Evolutionary conservation across 2,888 invertebrate species (phyloP).

Genomic region (Rhingia campestris): DNA sequence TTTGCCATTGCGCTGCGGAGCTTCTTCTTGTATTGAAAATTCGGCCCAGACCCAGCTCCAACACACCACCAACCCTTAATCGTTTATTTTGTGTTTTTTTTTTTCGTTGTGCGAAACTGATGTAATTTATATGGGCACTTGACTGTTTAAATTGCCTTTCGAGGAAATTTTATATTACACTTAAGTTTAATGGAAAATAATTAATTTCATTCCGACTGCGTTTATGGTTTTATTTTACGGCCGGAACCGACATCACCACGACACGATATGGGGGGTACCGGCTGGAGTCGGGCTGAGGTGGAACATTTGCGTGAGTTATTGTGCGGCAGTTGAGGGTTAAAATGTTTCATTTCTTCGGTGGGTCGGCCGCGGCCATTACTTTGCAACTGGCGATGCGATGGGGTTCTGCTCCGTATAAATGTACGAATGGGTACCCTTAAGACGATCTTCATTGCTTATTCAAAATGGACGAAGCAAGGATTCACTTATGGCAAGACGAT

Average conservation of each 20-base stretch:
- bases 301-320: constrained; percentile 76
- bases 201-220: constrained; percentile 82
- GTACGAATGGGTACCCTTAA: constrained; percentile 24
- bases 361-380: constrained; percentile 74
- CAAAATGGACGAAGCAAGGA: constrained; percentile 74
- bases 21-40: constrained; percentile 33
- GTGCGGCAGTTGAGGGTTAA: constrained; percentile 75
- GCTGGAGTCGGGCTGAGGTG: constrained; percentile 38
- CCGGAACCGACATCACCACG: constrained; percentile 70
- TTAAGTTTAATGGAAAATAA: constrained; percentile 83
- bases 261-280: constrained; percentile 35
- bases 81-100: constrained; percentile 66
- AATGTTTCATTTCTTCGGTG: constrained; percentile 74
- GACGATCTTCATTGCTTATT: constrained; percentile 72
- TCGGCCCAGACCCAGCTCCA: constrained; percentile 12
- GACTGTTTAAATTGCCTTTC: constrained; percentile 83
- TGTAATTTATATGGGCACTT: constrained; percentile 83
- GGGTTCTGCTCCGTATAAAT: constrained; percentile 11
- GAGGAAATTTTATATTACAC: constrained; percentile 82
- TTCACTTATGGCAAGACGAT: constrained; percentile 74
- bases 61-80: constrained; percentile 67
- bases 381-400: constrained; percentile 33
- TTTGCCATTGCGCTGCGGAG: constrained; percentile 74
- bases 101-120: constrained; percentile 78
- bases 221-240: constrained; percentile 76